Evolutionary conservation across 1,140 invertebrate species (phyloP).

Genomic region (Drosophila asahinai): DNA sequence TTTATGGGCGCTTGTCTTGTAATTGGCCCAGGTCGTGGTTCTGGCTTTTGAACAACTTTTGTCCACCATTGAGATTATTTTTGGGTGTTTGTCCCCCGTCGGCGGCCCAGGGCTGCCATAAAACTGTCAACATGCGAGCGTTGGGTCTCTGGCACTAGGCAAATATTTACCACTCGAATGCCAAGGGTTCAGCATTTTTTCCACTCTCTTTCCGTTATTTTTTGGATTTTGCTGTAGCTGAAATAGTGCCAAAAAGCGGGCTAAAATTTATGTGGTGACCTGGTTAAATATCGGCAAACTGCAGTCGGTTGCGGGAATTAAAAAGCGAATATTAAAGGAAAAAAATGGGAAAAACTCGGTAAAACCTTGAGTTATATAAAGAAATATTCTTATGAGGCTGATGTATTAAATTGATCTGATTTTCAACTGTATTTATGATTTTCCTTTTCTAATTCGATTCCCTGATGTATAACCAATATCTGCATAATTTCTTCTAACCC

Average conservation of each 20-base stretch:
- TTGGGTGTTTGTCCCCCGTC: not conserved
- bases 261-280: conserved; percentile 71
- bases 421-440: not conserved
- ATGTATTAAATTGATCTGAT: not conserved
- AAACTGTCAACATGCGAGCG: conserved; percentile 60
- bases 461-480: not conserved
- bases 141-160: conserved; percentile 24
- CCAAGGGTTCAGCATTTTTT: conserved; percentile 11
- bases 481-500: conserved; percentile 2
- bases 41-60: conserved; percentile 23
- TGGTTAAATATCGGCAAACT: conserved; percentile 29
- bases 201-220: not conserved
- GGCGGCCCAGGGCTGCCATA: conserved; percentile 31
- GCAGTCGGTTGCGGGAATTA: not conserved
- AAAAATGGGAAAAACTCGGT: fast-evolving
- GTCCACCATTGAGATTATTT: conserved; percentile 14
- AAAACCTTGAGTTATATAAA: fast-evolving
- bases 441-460: not conserved
- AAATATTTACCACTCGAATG: conserved; percentile 65
- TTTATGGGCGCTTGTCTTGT: conserved; percentile 45
- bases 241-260: conserved; percentile 43
- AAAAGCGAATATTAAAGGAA: not conserved
- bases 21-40: conserved; percentile 65
- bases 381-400: not conserved
- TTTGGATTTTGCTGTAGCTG: not conserved